phyloP scores from a whole-genome alignment of 1,140 invertebrate genomes.

The Vollenhovia emeryi region DNA sequence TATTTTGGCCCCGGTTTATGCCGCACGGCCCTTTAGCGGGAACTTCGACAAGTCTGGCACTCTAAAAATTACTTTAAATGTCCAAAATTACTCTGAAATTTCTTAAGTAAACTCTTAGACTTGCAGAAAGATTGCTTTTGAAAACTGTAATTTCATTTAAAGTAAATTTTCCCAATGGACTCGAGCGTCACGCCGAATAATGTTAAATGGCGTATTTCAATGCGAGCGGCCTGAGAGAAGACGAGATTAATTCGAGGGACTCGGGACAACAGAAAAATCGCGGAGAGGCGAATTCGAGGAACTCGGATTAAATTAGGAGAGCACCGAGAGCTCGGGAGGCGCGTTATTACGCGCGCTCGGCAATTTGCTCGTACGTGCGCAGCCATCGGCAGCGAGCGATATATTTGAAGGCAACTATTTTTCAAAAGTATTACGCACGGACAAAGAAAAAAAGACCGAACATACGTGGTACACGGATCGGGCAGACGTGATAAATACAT shows the following conservation, averaged over 20 bases:
- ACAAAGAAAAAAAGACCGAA: neutral
- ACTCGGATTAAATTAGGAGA: neutral
- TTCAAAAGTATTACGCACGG: neutral
- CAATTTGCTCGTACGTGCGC: slow-evolving; percentile 25
- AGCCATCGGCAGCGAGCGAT: slow-evolving; percentile 1
- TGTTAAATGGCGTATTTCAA: neutral
- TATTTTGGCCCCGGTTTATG: no score
- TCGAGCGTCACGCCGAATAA: neutral
- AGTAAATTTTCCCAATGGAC: no score
- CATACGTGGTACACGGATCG: neutral
- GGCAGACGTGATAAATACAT: neutral
- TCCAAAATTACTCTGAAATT: no score
- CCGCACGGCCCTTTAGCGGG: no score
- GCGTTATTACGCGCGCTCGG: no score
- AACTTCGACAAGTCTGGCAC: no score
- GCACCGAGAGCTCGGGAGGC: no score
- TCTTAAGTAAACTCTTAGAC: no score
- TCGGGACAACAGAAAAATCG: neutral
- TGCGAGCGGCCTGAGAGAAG: neutral
- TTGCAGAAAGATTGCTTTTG: no score
- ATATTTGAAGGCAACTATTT: neutral
- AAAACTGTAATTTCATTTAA: no score
- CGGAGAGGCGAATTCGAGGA: neutral
- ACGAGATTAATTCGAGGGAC: neutral
- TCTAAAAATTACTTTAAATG: no score